Percentiles rank a stretch among this genome's conserved stretches.
These are phyloP conservation scores for Mustela nigripes DNA, from an alignment of 2,113 vertebrate species.

Conservation along the genomic window DNA sequence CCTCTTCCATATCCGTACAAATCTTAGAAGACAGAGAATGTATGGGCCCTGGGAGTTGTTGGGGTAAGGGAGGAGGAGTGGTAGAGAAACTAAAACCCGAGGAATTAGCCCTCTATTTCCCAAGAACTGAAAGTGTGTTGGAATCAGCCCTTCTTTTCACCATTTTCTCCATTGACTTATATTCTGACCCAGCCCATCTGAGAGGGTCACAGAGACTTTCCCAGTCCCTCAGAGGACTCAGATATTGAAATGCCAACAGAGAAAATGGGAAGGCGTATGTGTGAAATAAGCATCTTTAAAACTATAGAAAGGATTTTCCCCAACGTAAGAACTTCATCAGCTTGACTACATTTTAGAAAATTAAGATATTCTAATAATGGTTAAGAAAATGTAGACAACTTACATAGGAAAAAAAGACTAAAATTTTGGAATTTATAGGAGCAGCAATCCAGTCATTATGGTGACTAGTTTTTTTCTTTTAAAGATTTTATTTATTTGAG, in stretches of 20 bases:
- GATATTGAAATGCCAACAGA: not conserved
- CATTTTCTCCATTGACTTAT: not conserved
- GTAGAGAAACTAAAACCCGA: not conserved
- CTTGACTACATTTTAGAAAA: constrained; percentile 31
- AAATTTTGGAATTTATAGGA: constrained; percentile 42
- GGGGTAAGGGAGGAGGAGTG: not conserved
- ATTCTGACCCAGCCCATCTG: not conserved
- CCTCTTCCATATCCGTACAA: not conserved
- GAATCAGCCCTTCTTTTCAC: not conserved
- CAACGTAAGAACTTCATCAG: not conserved
- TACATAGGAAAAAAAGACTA: not conserved
- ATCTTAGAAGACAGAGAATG: not conserved
- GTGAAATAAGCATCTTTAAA: not conserved
- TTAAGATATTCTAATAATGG: not conserved
- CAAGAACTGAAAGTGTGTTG: not conserved
- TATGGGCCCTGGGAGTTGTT: not conserved
- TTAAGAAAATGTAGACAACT: constrained; percentile 9
- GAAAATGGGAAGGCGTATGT: not conserved
- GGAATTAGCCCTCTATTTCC: not conserved
- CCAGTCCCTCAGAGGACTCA: not conserved
- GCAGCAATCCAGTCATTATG: not conserved
- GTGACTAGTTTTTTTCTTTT: too few species aligned
- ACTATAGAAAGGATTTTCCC: not conserved
- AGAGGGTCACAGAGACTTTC: not conserved
- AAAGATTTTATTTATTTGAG: too few species aligned